Evolutionary conservation across 2,797 vertebrate species (phyloP), one percentile per base, ranked within the genome.

Genomic region (Rhinophrynus dorsalis): DNA sequence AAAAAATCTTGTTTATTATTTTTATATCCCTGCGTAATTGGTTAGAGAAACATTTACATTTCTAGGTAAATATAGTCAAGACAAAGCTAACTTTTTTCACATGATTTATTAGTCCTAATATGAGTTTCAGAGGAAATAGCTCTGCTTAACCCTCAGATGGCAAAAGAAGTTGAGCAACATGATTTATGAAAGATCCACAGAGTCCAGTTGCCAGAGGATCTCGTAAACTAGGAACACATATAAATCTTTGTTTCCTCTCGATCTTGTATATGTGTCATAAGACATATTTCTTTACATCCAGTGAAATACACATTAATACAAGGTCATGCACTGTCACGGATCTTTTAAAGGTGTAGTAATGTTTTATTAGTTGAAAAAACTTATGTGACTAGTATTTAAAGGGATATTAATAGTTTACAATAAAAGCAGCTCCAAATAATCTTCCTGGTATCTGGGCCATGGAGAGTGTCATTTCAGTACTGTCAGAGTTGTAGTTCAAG

Each of bases 141-240:
- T 66, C 21, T 44, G n/a, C 35, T 33, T 44, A 73, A 66, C 59
- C 55, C 54, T 73, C 52, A 50, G 37, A 73, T 73, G 69, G 45
- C 48, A 48, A 69, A 38, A 63, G 52, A 66, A 51, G 55, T 73
- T 73, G 62, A 52, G 69, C 55, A 73, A 73, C 59, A 42, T 73
- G 69, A 73, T 73, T 73, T 73, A 73, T 66, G 62, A 42, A 59
- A 66, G 52, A 45, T 66, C 69, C 61, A 59, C 69, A 59, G 62
- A 59, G 62, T 66, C 61, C 21, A 52, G 52, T 66, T 73, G 69
- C 52, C 61, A 58, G 54, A 58, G 40, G 59, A 66, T 54, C 52
- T 66, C 69, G 42, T 73, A 66, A 58, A 66, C 37, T 37, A 29
- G 54, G 61, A 58, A 45, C 35, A 40, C 61, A 51, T 59, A 73